Conservation (phyloP, 2,113 vertebrate genomes). For the Triplophysa dalaica region DNA sequence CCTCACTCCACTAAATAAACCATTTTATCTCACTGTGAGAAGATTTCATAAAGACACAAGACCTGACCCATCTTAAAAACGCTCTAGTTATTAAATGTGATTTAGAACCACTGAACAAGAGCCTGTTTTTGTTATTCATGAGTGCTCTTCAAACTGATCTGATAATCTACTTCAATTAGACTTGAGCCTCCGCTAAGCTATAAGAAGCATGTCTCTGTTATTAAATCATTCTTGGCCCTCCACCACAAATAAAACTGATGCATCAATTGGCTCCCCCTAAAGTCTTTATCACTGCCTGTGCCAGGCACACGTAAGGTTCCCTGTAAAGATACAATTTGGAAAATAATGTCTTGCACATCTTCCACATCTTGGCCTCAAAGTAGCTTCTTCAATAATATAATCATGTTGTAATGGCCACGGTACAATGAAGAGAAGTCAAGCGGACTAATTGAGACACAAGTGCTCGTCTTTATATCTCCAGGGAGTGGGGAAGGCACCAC, state of each 20-base stretch:
- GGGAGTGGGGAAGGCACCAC: background rate
- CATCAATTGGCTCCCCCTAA: background rate
- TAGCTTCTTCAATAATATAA: slow-evolving; percentile 20
- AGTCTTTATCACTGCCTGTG: background rate
- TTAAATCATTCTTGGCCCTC: slow-evolving; percentile 17
- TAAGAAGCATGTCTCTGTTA: slow-evolving; percentile 28
- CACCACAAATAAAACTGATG: slow-evolving; percentile 15
- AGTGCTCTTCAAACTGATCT: slow-evolving; percentile 34
- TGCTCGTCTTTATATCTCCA: background rate
- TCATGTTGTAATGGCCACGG: background rate
- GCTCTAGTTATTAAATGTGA: background rate
- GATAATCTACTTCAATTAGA: slow-evolving; percentile 42
- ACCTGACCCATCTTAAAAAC: background rate
- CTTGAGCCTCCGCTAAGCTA: slow-evolving; percentile 19
- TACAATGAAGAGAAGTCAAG: background rate
- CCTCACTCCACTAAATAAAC: slow-evolving; percentile 14
- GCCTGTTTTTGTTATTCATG: slow-evolving; percentile 22
- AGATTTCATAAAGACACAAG: background rate
- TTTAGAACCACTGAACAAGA: slow-evolving; percentile 29
- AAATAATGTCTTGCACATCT: slow-evolving; percentile 30
- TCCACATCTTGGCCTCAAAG: background rate
- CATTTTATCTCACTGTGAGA: background rate
- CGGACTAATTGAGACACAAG: background rate
- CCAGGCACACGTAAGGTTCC: slow-evolving; percentile 7
- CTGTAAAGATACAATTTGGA: slow-evolving; percentile 23